Evolutionary conservation across 2,113 vertebrate genomes (phyloP).

Genomic region (Cervus canadensis): DNA sequence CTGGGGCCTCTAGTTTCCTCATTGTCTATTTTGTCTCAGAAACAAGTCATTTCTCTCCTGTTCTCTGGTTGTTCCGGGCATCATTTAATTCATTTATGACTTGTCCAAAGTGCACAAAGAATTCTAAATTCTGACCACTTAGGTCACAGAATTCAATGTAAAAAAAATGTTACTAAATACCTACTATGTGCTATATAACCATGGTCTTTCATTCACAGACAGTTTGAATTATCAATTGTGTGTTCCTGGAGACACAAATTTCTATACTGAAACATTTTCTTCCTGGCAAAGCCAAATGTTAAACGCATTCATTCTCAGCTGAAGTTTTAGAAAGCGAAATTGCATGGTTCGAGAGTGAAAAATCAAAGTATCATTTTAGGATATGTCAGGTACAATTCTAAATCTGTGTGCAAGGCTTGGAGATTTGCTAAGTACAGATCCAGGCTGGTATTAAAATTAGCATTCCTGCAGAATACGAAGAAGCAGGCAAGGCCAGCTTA

Average conservation of each 20-base stretch:
- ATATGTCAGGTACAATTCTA: conserved; percentile 66
- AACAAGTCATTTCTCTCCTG: not conserved
- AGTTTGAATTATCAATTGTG: conserved; percentile 27
- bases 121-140: not conserved
- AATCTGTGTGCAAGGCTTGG: conserved; percentile 40
- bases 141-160: not conserved
- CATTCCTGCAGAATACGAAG: not conserved
- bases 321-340: conserved; percentile 69
- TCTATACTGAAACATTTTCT: conserved; percentile 49
- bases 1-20: not conserved
- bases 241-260: not conserved
- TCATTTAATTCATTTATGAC: not conserved
- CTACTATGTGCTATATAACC: not conserved
- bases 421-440: conserved; percentile 40
- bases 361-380: conserved; percentile 69
- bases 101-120: not conserved
- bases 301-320: conserved; percentile 55
- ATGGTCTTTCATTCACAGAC: not conserved
- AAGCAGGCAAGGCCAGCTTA: not conserved
- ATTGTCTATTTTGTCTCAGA: not conserved
- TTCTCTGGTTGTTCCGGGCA: not conserved
- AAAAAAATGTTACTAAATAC: not conserved
- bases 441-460: conserved; percentile 49
- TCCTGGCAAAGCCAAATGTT: conserved; percentile 64
- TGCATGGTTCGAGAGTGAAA: conserved; percentile 65